Base-by-base conservation (phyloP, 2,797 vertebrate genomes). In the Microcaecilia unicolor region DNA sequence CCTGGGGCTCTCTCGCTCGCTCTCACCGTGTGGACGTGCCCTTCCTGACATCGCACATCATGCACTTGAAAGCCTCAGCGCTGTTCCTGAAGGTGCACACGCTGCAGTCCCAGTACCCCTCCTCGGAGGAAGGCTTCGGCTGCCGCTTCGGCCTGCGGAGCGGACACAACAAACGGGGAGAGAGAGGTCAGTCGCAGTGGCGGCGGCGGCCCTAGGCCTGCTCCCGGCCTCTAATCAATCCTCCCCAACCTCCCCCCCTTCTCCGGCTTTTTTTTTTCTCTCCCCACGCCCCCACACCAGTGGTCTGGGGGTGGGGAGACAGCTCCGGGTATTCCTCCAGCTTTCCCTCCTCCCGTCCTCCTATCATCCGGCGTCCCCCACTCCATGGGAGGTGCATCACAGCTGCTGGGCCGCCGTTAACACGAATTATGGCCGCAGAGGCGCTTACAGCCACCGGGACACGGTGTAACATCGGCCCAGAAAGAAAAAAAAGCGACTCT, bases 61-160 rank as follows among this genome's bases (percentile, higher is more conserved):
- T 80, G 86, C 93, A 96, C 83, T 98, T 98, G 76, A 98, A 98
- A 76, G 92, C 93, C 88, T 98, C 93, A 20, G 92, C 92, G 76
- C 87, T 87, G 87, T 98, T 98, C 76, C 79, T 89, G 85, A 93
- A 98, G 56, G 93, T 97, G 76, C 93, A 97, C 47, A 95, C 91
- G 72, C 92, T 96, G 64, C 93, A 98, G 81, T 97, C 93, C 93
- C 92, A 97, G 72, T 86, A 91, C 18, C 88, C 90, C 70, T 96
- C 92, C 74, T 97, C 92, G 33, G 85, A 72, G 60, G 83, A 83
- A 35, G 90, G 89, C 78, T 96, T 96, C 58, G 85, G 65, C 58
- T 94, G 92, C 78, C 93, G 85, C 85, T 96, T 97, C 60, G 92
- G 92, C 91, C 92, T 96, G 88, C 73, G 55, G 64, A 77, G 49